A percentile compares a stretch with the other conserved stretches of the same genome.
Conservation (phyloP, 1,140 invertebrate genomes). For the Gyrodactylus bullatarudis region DNA sequence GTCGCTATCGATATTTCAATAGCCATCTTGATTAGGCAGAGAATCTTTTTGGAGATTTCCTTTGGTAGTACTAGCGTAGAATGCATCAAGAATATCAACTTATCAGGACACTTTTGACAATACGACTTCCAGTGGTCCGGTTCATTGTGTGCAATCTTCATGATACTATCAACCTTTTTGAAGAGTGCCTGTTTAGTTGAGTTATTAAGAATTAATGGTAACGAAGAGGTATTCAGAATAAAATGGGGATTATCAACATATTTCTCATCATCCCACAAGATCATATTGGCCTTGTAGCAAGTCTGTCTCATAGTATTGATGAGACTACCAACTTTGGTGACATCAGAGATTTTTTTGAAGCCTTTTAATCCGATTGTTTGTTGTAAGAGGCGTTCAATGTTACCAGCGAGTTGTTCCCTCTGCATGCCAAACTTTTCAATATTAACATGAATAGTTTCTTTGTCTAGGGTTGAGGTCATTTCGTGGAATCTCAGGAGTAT, state of each 20-base stretch:
- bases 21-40: neutral
- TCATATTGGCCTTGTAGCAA: neutral
- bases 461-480: neutral
- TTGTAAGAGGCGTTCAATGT: neutral
- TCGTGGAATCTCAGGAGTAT: neutral
- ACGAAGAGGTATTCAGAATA: neutral
- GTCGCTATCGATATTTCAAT: too few species aligned
- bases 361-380: neutral
- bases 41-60: neutral
- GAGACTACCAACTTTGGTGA: neutral
- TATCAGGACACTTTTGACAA: neutral
- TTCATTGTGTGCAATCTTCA: neutral
- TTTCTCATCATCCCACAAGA: neutral
- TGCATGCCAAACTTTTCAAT: neutral
- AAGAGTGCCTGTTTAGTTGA: neutral
- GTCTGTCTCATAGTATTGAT: neutral
- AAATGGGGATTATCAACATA: neutral
- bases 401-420: neutral
- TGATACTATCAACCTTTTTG: neutral
- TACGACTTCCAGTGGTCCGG: neutral
- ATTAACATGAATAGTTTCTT: neutral
- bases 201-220: neutral
- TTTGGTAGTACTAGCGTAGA: neutral
- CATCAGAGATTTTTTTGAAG: neutral
- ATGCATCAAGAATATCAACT: neutral